A percentile compares a stretch with the other conserved stretches of the same genome.
Evolutionary conservation across 2,797 vertebrate genomes (phyloP).

Genomic region (Danio choprae): DNA sequence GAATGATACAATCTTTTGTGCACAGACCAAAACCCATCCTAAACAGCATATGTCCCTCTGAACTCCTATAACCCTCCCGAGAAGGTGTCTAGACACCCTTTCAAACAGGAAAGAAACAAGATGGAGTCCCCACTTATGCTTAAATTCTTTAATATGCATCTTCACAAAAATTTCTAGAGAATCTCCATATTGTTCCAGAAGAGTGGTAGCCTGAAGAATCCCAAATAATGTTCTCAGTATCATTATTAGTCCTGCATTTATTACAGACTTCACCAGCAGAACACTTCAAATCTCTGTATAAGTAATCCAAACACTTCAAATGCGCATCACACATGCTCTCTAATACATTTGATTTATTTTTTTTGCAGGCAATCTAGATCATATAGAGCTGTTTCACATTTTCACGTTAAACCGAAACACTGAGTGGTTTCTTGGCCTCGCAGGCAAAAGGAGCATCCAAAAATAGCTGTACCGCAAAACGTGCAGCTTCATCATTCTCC

Average conservation of each 20-base stretch:
- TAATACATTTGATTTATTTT: neutral
- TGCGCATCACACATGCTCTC: neutral
- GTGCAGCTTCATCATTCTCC: constrained; percentile 25
- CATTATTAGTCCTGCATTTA: neutral
- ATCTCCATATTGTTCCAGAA: neutral
- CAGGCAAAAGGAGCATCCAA: neutral
- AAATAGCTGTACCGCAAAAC: constrained; percentile 1
- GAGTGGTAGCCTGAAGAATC: neutral
- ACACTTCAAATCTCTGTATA: neutral
- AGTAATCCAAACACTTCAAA: neutral
- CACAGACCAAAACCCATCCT: neutral
- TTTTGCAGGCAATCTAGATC: neutral
- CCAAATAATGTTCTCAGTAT: neutral
- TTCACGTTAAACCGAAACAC: neutral
- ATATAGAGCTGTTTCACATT: neutral
- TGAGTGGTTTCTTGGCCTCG: neutral
- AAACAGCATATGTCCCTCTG: neutral
- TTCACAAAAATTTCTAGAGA: neutral
- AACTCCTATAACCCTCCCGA: neutral
- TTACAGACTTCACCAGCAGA: too few relatives aligned
- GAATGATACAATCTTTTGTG: neutral
- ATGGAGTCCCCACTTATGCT: too few relatives aligned
- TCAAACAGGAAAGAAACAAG: neutral
- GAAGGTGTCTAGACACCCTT: neutral
- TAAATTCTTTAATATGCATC: neutral